Evolutionary conservation across 37 sponge, comb jelly and placozoan species (phyloP), one percentile per base, ranked within the genome.

Genomic region (Diacarnus erythraeanus): DNA sequence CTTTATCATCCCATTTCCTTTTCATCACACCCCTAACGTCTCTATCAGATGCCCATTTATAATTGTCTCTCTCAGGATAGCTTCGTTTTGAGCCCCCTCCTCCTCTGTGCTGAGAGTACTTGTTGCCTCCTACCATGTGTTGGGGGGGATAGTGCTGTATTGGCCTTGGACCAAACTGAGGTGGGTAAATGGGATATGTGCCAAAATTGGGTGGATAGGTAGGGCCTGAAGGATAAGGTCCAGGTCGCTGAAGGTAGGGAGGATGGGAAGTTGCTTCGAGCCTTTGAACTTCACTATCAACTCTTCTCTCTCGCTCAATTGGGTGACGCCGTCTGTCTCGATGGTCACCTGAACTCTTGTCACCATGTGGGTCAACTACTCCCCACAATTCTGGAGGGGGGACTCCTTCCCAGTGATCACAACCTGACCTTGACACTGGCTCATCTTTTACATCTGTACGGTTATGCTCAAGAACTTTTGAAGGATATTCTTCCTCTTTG

Each of bases 11-110:
- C 74, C 51, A 30, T 38, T 15, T 64, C 75, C 74, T 2, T 71
- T 42, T 64, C 75, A 9, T 72, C 33, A 27, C 54, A 25, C 51
- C 59, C 31, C 78, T 76, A 33, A 8, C 61, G 23, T 64, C 38
- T 31, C 5, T 34, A 63, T 58, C 38, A 6, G n/a, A 26, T 58
- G 41, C 25, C 1, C 30, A 26, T 4, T 21, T 15, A n/a, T n/a
- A n/a, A 39, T 79, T 38, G 18, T 84, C 78, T 2, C 69, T 23
- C 35, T 84, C 78, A 15, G 69, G 2, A 33, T 70, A 38, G 34
- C 39, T 59, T 21, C 70, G 20, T 41, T 69, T 77, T 20, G 26
- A 30, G 35, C 40, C 43, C 22, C n/a, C 26, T 1, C 38, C 79
- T 17, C 57, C 79, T 47, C 40, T 65, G 5, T 37, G 8, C 18